Evolutionary conservation across 2,797 vertebrate species (phyloP).

Genomic region (Muscicapa comitata): DNA sequence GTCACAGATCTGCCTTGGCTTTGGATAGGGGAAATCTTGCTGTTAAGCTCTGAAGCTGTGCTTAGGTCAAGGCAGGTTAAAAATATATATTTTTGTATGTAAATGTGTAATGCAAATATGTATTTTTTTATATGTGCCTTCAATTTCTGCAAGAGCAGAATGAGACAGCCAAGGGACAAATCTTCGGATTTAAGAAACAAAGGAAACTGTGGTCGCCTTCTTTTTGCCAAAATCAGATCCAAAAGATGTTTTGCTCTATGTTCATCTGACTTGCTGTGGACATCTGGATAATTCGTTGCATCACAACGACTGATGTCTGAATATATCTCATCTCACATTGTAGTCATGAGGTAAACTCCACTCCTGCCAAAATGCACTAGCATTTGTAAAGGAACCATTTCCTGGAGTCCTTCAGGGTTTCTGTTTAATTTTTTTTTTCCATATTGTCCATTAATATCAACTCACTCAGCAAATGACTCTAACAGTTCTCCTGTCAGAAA

Average conservation of each 20-base stretch:
- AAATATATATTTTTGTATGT: background rate
- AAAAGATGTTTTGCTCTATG: background rate
- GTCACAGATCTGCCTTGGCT: background rate
- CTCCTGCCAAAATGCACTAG: background rate
- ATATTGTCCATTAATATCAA: background rate
- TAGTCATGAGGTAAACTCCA: background rate
- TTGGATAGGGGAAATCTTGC: background rate
- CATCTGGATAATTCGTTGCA: background rate
- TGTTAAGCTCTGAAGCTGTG: accelerated
- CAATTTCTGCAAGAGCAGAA: background rate
- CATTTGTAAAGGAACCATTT: background rate
- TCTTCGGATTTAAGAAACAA: background rate
- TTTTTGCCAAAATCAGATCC: background rate
- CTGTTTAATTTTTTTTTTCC: background rate
- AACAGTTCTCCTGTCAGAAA: background rate
- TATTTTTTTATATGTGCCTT: background rate
- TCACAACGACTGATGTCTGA: background rate
- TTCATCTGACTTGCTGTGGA: background rate
- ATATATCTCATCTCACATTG: background rate
- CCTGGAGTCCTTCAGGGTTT: background rate
- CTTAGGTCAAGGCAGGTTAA: background rate
- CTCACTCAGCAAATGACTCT: background rate
- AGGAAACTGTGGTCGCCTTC: background rate
- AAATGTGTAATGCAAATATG: no score
- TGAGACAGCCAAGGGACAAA: background rate